Evolutionary conservation across 2,888 invertebrate genomes (phyloP), one percentile per base, ranked within the genome.

Genomic region (Tinea trinotella): DNA sequence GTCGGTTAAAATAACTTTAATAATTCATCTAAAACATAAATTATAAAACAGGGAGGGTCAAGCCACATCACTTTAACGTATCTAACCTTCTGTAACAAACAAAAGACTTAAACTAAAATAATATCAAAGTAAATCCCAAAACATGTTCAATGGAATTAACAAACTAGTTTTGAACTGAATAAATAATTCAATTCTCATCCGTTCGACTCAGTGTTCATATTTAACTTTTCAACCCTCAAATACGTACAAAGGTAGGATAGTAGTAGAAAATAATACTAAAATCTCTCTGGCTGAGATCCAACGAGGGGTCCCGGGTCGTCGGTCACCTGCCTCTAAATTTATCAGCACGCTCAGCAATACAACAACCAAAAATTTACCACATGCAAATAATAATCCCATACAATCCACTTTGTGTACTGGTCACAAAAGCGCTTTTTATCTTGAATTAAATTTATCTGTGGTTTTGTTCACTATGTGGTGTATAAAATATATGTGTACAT

Each of bases 311-410:
- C 59, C 64, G 64, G 71, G 67, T 68, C 73, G 57, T 75, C 73
- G 73, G 73, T 79, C 76, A 78, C 75, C 72, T 72, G 69, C 55
- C 65, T 68, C 70, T 74, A 75, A 76, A 56, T 56, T 56, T 44
- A 24, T 55, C 50, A 53, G 53, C 36, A 55, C 57, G 57, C 59
- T 59, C 56, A n/a, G 35, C 35, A 12, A 35, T 22, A 22, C 30
- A 30, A 30, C 30, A 10, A 30, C 30, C 30, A 57, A 55, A 57
- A n/a, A 44, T 17, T 55, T 52, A 57, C 53, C 58, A 57, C 59
- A 61, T 59, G 59, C 58, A 57, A 61, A 59, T 57, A 57, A 40
- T 58, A 24, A 57, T 57, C 55, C 52, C 54, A 54, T 52, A 56
- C 52, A 53, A 55, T 55, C 55, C 53, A 57, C 54, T 57, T 57